Evolutionary conservation across 1,140 invertebrate genomes (phyloP).

Genomic region (Tetraneura akinire): DNA sequence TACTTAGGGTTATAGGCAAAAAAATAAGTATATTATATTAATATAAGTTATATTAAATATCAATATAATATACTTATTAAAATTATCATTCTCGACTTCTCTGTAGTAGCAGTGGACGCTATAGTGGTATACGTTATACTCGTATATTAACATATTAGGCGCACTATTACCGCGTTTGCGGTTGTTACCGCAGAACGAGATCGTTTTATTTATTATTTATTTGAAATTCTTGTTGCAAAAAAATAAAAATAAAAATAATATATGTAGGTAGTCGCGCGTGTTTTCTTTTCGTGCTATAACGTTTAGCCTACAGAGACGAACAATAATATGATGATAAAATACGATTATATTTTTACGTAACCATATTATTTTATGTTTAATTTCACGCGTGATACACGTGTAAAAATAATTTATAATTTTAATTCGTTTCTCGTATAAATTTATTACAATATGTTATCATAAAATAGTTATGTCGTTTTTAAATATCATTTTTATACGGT

Average conservation of each 20-base stretch:
- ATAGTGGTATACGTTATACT: neutral
- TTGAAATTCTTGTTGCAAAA: neutral
- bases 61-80: no score
- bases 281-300: neutral
- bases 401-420: neutral
- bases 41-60: no score
- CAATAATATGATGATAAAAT: no score
- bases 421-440: neutral
- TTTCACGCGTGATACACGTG: neutral
- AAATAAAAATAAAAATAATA: neutral
- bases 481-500: no score
- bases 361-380: no score
- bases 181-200: neutral
- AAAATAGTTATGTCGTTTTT: no score
- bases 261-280: neutral
- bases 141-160: neutral
- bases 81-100: no score
- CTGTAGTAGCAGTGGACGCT: neutral
- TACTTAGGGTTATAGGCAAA: no score
- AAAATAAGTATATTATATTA: neutral
- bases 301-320: conserved; percentile 13
- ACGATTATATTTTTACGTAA: no score
- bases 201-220: neutral
- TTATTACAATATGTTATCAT: neutral
- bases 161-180: neutral